Base-by-base conservation (phyloP, 2,888 invertebrate genomes). In the Dendrolimus pini region DNA sequence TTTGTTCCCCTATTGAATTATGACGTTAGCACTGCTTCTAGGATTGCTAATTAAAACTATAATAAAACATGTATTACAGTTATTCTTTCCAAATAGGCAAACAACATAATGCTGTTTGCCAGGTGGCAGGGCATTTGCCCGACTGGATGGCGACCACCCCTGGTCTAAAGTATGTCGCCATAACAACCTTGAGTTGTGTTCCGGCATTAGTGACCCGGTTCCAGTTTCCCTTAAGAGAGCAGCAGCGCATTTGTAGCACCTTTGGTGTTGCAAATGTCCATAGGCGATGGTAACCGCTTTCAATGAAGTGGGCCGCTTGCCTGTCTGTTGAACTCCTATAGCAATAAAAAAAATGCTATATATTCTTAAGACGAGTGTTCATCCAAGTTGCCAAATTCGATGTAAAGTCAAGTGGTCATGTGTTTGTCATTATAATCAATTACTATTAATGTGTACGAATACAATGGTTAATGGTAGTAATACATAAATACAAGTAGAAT, bases 351-450 rank as follows among this genome's bases (percentile, higher is more conserved):
- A 42, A 8, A 47, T 47, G 12, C 47, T 9, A 47, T 7, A 47
- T 47, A 30, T 30, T 9, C 47, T 65, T 76, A 79, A 78, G 77
- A 75, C 65, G 76, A 77, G 89, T 88, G 89, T 90, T 89, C 87
- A 88, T 85, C 74, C 80, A 79, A 75, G 86, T 83, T 90, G 90
- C 90, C 90, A 90, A 90, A 90, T 85, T 89, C 77, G 77, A 71
- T 86, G 79, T 89, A 83, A 81, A 81, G 76, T 89, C 83, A 81
- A 81, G 76, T 78, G 77, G 82, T 82, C 77, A 80, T 80, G 77
- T 78, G 73, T 82, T 81, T 79, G 80, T 77, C 47, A 47, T 7
- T 85, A 78, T 80, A 77, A 78, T 82, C 82, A 81, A 85, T 83
- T 81, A 82, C 80, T 80, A 83, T 74, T 77, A 75, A 12, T 47